Base-by-base conservation (phyloP, 2,113 vertebrate species). In the Nerophis ophidion region DNA sequence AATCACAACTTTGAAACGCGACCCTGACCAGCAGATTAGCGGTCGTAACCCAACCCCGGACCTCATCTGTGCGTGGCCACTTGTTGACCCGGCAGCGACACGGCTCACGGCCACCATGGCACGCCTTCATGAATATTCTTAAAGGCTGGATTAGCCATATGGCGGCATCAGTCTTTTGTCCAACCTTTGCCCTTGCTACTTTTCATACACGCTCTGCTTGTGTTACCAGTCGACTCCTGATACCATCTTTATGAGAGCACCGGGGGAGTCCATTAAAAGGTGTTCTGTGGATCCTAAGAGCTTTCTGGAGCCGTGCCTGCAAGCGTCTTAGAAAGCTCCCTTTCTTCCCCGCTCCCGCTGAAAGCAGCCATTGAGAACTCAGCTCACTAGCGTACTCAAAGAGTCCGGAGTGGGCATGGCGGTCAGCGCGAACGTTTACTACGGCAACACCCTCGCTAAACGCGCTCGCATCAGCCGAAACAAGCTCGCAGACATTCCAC, bases 71-170 rank as follows among this genome's bases (percentile, higher is more conserved):
- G 49, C 64, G 4, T 14, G 63, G 61, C 57, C 67, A 71, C 72
- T 80, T 61, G 77, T 63, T 85, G 81, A 84, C 81, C 78, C 9
- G 1, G 44, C 53, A 45, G 46, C 78, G 76, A 81, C 75, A 69
- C 48, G 6, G 69, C 72, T 75, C 64, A 57, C 74, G 48, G 65
- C 69, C 68, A 62, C 74, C 34, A 38, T 50, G 66, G 76, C 80
- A 68, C 52, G 63, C 64, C 66, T 60, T 74, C 61, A 74, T 72
- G 74, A 77, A 79, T 69, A 68, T 78, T 68, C 76, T 80, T 82
- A 84, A 87, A 85, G 61, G 67, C 63, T 19, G 79, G 83, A 85
- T 84, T 78, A 86, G 79, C 86, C 84, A 84, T 80, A 87, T 87
- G 82, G 82, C 61, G 74, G 48, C 75, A 81, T 77, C 75, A 56